These are phyloP conservation scores for Heliocidaris tuberculata DNA, from an alignment of 35 echinoderm and acorn worm species.

Conservation along the genomic window DNA sequence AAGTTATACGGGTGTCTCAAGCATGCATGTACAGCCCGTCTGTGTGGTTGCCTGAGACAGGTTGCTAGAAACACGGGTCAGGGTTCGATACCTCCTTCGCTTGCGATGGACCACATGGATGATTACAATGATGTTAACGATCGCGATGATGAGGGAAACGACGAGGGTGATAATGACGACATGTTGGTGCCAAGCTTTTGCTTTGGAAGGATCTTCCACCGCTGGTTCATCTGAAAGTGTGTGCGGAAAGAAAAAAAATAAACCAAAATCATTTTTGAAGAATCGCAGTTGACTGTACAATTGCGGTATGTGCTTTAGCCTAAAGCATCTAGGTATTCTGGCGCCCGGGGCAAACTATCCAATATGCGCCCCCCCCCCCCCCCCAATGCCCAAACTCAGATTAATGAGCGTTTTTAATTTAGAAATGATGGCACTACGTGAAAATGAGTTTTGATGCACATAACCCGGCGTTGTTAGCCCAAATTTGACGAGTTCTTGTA, in stretches of 20 bases:
- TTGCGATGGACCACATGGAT: not conserved
- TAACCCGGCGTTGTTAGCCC: no score
- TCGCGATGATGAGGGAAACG: not conserved
- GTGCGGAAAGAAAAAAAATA: not conserved
- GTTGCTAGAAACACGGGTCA: not conserved
- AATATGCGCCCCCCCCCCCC: no score
- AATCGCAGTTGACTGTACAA: not conserved
- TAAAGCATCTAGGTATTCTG: no score
- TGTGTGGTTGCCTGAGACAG: not conserved
- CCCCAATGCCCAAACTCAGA: no score
- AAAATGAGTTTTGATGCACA: no score
- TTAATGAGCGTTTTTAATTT: no score
- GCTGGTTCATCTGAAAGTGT: not conserved
- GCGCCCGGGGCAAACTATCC: no score
- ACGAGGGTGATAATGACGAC: not conserved
- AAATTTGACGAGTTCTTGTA: no score
- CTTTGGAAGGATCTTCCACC: not conserved
- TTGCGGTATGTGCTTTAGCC: no score
- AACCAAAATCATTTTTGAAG: not conserved
- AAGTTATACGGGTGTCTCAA: not conserved
- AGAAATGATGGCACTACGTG: no score
- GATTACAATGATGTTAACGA: not conserved
- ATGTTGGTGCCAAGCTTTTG: not conserved
- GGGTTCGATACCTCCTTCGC: not conserved
- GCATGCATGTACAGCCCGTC: not conserved